Conservation (phyloP, 2,888 invertebrate genomes). For the Rhagonycha fulva region DNA sequence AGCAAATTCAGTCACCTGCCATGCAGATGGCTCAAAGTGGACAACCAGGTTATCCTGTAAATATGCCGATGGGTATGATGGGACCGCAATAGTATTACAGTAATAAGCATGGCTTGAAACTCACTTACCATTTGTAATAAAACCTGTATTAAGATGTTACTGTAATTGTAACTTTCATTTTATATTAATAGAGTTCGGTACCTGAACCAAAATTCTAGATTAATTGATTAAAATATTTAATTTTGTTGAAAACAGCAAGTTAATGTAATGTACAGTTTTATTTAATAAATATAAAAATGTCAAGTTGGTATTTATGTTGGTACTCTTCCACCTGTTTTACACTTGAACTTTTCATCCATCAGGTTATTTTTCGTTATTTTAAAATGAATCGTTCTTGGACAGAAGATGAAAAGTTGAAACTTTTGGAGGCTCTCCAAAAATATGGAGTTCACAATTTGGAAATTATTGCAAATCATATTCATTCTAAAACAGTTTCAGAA, state of each 20-base stretch:
- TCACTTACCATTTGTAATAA: neutral
- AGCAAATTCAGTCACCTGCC: constrained; percentile 61
- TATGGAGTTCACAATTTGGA: constrained; percentile 1
- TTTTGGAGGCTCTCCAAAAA: constrained; percentile 1
- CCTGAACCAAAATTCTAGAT: neutral
- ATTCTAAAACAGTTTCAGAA: neutral
- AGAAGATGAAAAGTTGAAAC: constrained; percentile 2
- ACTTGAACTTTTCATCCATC: neutral
- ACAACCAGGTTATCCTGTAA: constrained; percentile 52
- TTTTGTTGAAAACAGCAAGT: neutral
- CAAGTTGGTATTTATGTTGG: neutral
- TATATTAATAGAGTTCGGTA: neutral
- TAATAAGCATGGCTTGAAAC: neutral
- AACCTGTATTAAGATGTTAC: neutral
- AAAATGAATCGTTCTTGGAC: constrained; percentile 2
- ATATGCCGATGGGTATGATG: constrained; percentile 56
- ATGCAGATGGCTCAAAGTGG: constrained; percentile 62
- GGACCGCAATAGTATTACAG: constrained; percentile 42
- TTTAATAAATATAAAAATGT: neutral
- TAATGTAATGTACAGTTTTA: neutral
- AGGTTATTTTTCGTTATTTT: neutral
- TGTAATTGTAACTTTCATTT: neutral
- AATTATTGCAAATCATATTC: neutral
- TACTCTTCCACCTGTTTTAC: neutral
- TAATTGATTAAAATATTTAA: neutral